Percentiles rank a stretch among this genome's conserved stretches.
Evolutionary conservation across 2,113 vertebrate species (phyloP).

Genomic region (Dipodomys stephensi): DNA sequence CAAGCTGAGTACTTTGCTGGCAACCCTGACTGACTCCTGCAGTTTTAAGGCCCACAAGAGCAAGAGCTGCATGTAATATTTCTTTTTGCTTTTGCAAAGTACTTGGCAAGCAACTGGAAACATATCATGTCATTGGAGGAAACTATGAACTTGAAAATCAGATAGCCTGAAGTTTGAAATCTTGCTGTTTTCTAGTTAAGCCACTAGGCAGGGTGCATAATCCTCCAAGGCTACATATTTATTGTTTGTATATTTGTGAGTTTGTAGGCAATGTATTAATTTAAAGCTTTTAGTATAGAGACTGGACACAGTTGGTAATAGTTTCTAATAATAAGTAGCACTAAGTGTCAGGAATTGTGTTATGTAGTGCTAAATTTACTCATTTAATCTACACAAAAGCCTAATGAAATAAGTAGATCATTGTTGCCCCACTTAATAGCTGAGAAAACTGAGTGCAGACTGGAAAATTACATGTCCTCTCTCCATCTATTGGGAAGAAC

Average conservation of each 20-base stretch:
- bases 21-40: not conserved
- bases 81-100: slow-evolving; percentile 50
- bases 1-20: not conserved
- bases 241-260: not conserved
- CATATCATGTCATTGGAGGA: not conserved
- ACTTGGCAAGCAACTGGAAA: not conserved
- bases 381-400: not conserved
- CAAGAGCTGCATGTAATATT: not conserved
- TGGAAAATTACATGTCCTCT: not conserved
- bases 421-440: not conserved
- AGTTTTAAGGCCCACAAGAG: slow-evolving; percentile 35
- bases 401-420: not conserved
- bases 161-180: slow-evolving; percentile 14
- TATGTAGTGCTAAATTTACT: not conserved
- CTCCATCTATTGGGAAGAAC: not conserved
- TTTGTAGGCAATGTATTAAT: not conserved
- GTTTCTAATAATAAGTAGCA: not conserved
- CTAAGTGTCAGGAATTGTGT: not conserved
- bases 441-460: not conserved
- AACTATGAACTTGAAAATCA: slow-evolving; percentile 11
- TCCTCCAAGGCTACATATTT: not conserved
- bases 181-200: slow-evolving; percentile 8
- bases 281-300: not conserved
- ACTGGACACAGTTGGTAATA: not conserved
- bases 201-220: not conserved